Evolutionary conservation across 2,113 vertebrate species (phyloP).

Genomic region (Aphelocoma coerulescens): DNA sequence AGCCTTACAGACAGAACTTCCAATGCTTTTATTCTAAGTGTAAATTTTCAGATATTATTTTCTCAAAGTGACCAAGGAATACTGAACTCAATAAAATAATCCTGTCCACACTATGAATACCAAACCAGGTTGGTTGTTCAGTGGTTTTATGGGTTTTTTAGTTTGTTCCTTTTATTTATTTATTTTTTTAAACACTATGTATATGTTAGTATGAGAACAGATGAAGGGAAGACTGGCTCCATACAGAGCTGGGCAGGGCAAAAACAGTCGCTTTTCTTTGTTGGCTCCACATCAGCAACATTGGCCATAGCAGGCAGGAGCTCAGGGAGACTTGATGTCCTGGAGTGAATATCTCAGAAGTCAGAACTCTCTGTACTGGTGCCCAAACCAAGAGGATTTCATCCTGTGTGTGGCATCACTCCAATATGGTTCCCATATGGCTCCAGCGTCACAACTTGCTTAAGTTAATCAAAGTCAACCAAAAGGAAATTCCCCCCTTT

Average conservation of each 20-base stretch:
- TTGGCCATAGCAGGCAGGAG: neutral
- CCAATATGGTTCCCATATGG: neutral
- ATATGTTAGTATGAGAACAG: neutral
- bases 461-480: neutral
- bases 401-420: neutral
- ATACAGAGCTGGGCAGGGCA: neutral
- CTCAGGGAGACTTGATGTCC: accelerated
- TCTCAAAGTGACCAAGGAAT: neutral
- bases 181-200: neutral
- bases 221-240: neutral
- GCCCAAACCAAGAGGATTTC: neutral
- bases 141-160: accelerated
- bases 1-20: neutral
- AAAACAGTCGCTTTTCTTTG: accelerated
- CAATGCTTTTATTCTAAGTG: neutral
- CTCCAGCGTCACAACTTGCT: accelerated
- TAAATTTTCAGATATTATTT: neutral
- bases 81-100: neutral
- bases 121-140: accelerated
- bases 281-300: accelerated
- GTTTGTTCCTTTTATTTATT: neutral
- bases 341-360: neutral
- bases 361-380: neutral
- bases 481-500: neutral
- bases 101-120: too few relatives aligned